Evolutionary conservation across 2,888 invertebrate species (phyloP), one percentile per base, ranked within the genome.

Genomic region (Drosophila mercatorum): DNA sequence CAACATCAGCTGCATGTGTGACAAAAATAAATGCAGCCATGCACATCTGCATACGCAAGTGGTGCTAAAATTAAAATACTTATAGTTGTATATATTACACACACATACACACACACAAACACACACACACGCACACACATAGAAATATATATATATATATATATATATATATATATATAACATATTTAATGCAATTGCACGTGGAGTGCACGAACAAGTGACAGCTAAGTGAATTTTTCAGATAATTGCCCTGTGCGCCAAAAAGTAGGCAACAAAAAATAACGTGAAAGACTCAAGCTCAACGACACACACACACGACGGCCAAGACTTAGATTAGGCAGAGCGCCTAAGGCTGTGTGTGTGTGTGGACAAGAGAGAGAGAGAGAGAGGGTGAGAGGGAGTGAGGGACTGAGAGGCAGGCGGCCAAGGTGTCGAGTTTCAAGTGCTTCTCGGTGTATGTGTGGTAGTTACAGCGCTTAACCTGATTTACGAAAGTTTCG

Each of bases 101-200:
- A 17, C 52, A 36, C 4, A 28, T 5, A 14, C 3, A 28, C 4
- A 17, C 34, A 34, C 17, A 34, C 17, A 34, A 6, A 49, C 10
- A 17, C 26, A 46, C 5, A 14, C 3, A 46, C 2, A 46, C 4
- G 28, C 10, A 17, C 26, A 46, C 5, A 14, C 3, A 46, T 1
- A 46, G 1, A 28, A 46, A 43, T 56, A 59, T 47, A 49, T 69
- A 62, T 68, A n/a, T n/a, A 43, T 56, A 59, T 47, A 43, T 56
- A 59, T 47, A 43, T 56, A 59, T 47, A 43, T 56, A 59, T 47
- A 43, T 56, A 59, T 47, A 59, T 47, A 49, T 67, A 62, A 66
- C 73, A 75, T 75, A 77, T 68, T 83, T 80, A 84, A 89, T 84
- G 89, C 85, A 83, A 87, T 89, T 80, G 72, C 78, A 80, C 65